Percentiles rank a stretch among this genome's conserved stretches.
These are phyloP conservation scores for Python bivittatus DNA, from an alignment of 2,113 vertebrate species.

Conservation along the genomic window DNA sequence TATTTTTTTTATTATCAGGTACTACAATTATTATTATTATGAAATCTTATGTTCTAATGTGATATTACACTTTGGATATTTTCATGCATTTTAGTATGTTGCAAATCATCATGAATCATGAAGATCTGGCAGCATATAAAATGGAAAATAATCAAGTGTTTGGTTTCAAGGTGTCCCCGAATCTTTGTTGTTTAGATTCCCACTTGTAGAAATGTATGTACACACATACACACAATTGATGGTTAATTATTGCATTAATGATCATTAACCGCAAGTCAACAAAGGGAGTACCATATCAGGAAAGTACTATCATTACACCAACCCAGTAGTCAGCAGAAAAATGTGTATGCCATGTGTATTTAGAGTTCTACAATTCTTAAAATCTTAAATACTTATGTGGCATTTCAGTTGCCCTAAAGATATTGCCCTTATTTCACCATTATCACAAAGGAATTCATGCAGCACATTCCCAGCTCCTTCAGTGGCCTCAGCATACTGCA, in stretches of 20 bases:
- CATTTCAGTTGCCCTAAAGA: neutral
- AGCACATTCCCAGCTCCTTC: neutral
- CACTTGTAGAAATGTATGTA: too few species aligned
- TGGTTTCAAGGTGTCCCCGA: too few species aligned
- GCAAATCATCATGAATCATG: too few species aligned
- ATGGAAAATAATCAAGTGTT: too few species aligned
- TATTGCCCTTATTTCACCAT: neutral
- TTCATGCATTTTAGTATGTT: too few species aligned
- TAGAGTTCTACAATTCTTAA: neutral
- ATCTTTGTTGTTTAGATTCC: too few species aligned
- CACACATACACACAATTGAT: too few species aligned
- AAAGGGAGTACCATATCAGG: neutral
- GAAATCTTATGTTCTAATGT: too few species aligned
- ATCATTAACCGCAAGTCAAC: neutral
- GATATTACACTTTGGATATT: too few species aligned
- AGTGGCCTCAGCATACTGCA: neutral
- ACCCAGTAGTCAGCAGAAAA: neutral
- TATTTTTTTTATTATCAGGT: too few species aligned
- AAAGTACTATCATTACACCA: neutral
- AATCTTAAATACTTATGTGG: neutral
- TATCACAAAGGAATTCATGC: neutral
- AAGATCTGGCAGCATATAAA: too few species aligned
- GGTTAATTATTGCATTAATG: neutral
- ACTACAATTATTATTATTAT: too few species aligned
- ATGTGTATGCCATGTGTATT: neutral